A percentile compares a stretch with the other conserved stretches of the same genome.
Evolutionary conservation across 2,888 invertebrate species (phyloP).

Genomic region (Petrophora chlorosata): DNA sequence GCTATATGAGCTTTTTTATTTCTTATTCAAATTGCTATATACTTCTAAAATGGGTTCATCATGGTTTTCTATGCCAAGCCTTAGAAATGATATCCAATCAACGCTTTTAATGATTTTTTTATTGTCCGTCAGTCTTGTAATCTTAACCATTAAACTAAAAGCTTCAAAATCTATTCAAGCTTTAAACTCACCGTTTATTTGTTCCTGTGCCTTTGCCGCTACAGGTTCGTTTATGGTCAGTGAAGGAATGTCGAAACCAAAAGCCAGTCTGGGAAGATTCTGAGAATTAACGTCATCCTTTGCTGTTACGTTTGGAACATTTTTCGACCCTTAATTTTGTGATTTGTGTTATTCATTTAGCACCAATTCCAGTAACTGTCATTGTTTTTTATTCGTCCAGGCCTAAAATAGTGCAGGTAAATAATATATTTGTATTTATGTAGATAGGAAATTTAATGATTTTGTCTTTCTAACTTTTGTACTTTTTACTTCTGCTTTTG

Average conservation of each 20-base stretch:
- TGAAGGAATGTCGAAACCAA: slow-evolving; percentile 48
- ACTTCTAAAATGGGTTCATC: no score
- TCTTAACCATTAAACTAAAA: slow-evolving; percentile 9
- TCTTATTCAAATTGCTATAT: no score
- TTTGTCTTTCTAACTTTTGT: no score
- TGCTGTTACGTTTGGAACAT: neutral
- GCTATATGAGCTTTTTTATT: no score
- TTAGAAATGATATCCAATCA: no score
- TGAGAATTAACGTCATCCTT: slow-evolving; percentile 39
- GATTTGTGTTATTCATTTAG: neutral
- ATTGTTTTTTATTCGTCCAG: no score
- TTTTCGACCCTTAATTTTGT: neutral
- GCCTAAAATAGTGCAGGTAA: no score
- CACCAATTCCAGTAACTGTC: no score
- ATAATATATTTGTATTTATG: no score
- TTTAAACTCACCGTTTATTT: slow-evolving; percentile 28
- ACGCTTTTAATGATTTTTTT: neutral
- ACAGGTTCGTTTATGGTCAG: slow-evolving; percentile 43
- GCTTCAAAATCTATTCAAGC: slow-evolving; percentile 15
- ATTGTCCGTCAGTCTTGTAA: slow-evolving; percentile 2
- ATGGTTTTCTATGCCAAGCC: no score
- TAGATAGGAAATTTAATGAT: no score
- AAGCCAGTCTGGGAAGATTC: slow-evolving; percentile 55
- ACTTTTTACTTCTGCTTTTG: no score
- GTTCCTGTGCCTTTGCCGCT: slow-evolving; percentile 39